phyloP scores from a whole-genome alignment of 2,888 invertebrate species.

The Diarsia brunnea region DNA sequence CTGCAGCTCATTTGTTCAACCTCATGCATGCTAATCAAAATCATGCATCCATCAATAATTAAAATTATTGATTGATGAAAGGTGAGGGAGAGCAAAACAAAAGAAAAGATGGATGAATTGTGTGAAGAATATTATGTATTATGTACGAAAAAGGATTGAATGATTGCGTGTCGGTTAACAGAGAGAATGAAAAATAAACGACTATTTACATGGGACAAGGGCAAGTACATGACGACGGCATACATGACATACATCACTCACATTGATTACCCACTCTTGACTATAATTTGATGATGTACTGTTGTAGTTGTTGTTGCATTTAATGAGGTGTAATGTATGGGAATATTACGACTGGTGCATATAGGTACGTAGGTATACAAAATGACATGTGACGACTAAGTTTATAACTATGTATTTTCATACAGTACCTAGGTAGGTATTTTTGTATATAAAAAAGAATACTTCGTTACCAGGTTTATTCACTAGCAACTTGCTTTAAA shows the following conservation, averaged over 20 bases:
- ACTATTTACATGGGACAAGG: neutral
- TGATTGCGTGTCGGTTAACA: neutral
- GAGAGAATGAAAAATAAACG: neutral
- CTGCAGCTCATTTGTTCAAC: no score
- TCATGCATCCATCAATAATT: neutral
- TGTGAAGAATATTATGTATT: neutral
- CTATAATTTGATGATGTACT: constrained; percentile 16
- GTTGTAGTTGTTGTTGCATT: neutral
- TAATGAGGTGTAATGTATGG: constrained; percentile 25
- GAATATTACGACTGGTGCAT: neutral
- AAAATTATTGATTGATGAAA: neutral
- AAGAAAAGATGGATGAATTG: neutral
- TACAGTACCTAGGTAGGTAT: neutral
- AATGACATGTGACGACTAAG: neutral
- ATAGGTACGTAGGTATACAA: neutral
- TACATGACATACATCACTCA: neutral
- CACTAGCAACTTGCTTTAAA: no score
- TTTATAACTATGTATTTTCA: neutral
- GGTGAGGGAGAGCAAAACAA: neutral
- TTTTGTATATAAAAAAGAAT: neutral
- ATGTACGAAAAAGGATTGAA: neutral
- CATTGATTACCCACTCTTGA: neutral
- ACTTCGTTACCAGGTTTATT: neutral
- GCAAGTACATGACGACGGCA: neutral
- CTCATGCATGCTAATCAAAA: neutral